Conservation (phyloP, 2,888 invertebrate genomes). For the Volucella inanis region DNA sequence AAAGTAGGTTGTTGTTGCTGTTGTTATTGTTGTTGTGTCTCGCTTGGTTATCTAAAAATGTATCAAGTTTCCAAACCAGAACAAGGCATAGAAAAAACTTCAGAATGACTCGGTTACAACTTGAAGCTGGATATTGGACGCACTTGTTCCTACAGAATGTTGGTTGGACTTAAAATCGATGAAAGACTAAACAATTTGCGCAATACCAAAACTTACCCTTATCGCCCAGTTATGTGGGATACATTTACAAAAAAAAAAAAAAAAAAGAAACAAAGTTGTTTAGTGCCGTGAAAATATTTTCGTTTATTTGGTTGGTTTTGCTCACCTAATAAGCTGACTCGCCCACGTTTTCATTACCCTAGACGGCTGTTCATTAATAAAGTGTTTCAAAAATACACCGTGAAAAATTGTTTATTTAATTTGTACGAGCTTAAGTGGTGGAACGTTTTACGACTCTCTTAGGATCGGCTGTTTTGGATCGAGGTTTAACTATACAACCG, state of each 20-base stretch:
- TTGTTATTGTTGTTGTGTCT: slow-evolving; percentile 26
- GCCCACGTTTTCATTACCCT: slow-evolving; percentile 50
- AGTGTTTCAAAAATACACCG: slow-evolving; percentile 45
- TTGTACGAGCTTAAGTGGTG: slow-evolving; percentile 4
- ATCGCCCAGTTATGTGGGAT: too few relatives aligned
- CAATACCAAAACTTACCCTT: too few relatives aligned
- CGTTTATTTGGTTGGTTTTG: slow-evolving; percentile 41
- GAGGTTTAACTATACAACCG: too few relatives aligned
- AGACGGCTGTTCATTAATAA: slow-evolving; percentile 38
- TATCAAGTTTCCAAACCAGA: slow-evolving; percentile 58
- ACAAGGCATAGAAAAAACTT: slow-evolving; percentile 31
- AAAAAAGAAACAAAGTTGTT: slow-evolving; percentile 59
- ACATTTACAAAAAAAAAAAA: slow-evolving; percentile 14
- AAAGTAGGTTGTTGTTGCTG: slow-evolving; percentile 27
- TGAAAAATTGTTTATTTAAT: slow-evolving; percentile 42
- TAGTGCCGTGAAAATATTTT: slow-evolving; percentile 63
- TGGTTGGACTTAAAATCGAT: too few relatives aligned
- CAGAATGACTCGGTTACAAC: too few relatives aligned
- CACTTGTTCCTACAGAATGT: too few relatives aligned
- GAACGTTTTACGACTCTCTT: slow-evolving; percentile 6
- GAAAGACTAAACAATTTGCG: not conserved
- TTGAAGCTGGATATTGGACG: too few relatives aligned
- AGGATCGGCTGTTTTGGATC: too few relatives aligned
- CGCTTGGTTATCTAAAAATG: slow-evolving; percentile 32
- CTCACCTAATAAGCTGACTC: slow-evolving; percentile 52